phyloP scores from a whole-genome alignment of 2,888 invertebrate species.

The Julus scanicus region DNA sequence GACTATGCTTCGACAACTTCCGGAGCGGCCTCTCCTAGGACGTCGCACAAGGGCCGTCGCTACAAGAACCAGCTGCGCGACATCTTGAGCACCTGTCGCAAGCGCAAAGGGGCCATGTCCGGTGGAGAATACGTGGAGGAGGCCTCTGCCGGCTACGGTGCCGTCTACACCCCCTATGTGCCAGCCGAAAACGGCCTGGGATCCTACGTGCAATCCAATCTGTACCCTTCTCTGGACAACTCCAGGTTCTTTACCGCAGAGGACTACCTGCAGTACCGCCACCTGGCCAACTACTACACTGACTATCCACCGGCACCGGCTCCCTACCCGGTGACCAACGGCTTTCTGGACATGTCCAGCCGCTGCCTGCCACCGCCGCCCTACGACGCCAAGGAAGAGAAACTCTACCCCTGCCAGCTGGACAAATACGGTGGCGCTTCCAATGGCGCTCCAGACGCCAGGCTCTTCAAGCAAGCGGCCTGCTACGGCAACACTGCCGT shows the following conservation, averaged over 20 bases:
- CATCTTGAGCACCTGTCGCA: constrained; percentile 91
- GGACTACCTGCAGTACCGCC: constrained; percentile 90
- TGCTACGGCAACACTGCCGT: constrained; percentile 59
- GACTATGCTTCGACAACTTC: constrained; percentile 64
- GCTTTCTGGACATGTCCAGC: constrained; percentile 80
- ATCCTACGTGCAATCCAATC: constrained; percentile 74
- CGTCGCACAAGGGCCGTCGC: constrained; percentile 80
- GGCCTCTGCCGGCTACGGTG: constrained; percentile 59
- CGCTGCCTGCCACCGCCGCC: constrained; percentile 67
- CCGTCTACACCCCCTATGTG: constrained; percentile 66
- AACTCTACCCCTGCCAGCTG: constrained; percentile 73
- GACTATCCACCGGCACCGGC: constrained; percentile 68
- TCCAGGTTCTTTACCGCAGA: constrained; percentile 78
- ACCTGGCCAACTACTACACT: constrained; percentile 80
- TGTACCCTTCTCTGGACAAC: constrained; percentile 72
- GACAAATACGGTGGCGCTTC: constrained; percentile 60
- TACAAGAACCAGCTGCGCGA: constrained; percentile 94
- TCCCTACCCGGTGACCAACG: constrained; percentile 69
- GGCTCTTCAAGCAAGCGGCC: constrained; percentile 57
- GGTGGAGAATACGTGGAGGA: constrained; percentile 59
- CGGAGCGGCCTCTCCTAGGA: constrained; percentile 62
- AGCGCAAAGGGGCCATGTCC: constrained; percentile 72
- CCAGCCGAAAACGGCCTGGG: constrained; percentile 72
- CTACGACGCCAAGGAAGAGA: constrained; percentile 64
- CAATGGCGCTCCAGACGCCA: constrained; percentile 32